Evolutionary conservation across 1,140 invertebrate genomes (phyloP), one percentile per base, ranked within the genome.

Genomic region (Zaprionus ghesquierei): DNA sequence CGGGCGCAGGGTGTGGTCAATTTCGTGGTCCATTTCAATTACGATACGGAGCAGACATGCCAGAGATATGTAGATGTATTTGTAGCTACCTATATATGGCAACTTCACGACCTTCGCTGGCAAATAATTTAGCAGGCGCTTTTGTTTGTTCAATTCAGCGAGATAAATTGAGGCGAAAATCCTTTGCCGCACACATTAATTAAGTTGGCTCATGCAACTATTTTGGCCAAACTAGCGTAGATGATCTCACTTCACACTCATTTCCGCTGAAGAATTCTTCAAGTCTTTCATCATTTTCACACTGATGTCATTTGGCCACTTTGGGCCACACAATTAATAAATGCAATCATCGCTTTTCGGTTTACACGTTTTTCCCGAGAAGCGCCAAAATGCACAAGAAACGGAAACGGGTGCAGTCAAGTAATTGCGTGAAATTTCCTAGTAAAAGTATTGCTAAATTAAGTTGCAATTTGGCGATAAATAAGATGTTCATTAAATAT

Each of bases 11-110:
- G 31, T 33, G 31, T 18, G 27, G n/a, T 35, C 65, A 64, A 80
- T 82, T 89, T 82, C 68, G 59, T 74, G 82, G 75, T 72, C 82
- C 71, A 87, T 87, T 86, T 81, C 75, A 79, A 86, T 81, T 76
- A 65, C 56, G 64, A 64, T 49, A 41, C 31, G 22, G 60, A 6
- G 35, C 15, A 54, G 20, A 59, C 51, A 31, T 61, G 56, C 50
- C 66, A 54, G 29, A 71, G 35, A 44, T 25, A 66, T 68, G 51
- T 15, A 38, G 13, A 69, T 35, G 60, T 61, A 12, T 61, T 15
- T 66, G 13, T 49, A 46, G 46, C n/a, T 33, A 35, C 56, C 9
- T 23, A n/a, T 54, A 9, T 29, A 41, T 55, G 25, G 33, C 23
- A 51, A 63, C 44, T 35, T 15, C n/a, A 41, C 8, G n/a, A 41